Conservation (phyloP, 2,113 vertebrate genomes). For the Brachyhypopomus gauderio region DNA sequence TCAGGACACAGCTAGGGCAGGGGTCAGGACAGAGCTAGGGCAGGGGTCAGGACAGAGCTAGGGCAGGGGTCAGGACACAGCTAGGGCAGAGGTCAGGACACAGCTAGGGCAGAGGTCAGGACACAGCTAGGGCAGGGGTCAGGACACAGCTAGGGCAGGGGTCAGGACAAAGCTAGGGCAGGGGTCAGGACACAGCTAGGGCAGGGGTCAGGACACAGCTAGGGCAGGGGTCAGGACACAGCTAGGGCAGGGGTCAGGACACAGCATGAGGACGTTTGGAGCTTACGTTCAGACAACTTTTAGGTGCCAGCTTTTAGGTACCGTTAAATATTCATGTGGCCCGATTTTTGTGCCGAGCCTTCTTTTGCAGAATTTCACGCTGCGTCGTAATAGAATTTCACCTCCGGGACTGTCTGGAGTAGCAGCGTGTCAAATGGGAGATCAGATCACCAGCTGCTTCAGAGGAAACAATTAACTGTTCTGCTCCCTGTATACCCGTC, state of each 20-base stretch:
- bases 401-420: slow-evolving; percentile 59
- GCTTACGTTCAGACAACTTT: slow-evolving; percentile 53
- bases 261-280: slow-evolving; percentile 64
- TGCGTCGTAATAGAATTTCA: slow-evolving; percentile 70
- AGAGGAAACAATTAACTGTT: slow-evolving; percentile 62
- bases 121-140: no score
- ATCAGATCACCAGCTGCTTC: slow-evolving; percentile 44
- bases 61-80: no score
- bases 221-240: no score
- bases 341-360: slow-evolving; percentile 62
- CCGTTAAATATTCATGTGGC: slow-evolving; percentile 76
- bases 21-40: no score
- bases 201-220: no score
- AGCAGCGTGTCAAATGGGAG: slow-evolving; percentile 40
- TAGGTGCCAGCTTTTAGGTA: slow-evolving; percentile 71
- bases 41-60: no score
- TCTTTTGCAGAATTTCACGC: slow-evolving; percentile 70
- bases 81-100: no score
- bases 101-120: no score
- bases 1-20: no score
- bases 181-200: no score
- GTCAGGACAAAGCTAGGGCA: no score
- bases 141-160: no score
- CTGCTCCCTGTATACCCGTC: background rate
- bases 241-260: slow-evolving; percentile 56